A percentile compares a stretch with the other conserved stretches of the same genome.
These are phyloP conservation scores for Miichthys miiuy DNA, from an alignment of 2,797 vertebrate species.

Conservation along the genomic window DNA sequence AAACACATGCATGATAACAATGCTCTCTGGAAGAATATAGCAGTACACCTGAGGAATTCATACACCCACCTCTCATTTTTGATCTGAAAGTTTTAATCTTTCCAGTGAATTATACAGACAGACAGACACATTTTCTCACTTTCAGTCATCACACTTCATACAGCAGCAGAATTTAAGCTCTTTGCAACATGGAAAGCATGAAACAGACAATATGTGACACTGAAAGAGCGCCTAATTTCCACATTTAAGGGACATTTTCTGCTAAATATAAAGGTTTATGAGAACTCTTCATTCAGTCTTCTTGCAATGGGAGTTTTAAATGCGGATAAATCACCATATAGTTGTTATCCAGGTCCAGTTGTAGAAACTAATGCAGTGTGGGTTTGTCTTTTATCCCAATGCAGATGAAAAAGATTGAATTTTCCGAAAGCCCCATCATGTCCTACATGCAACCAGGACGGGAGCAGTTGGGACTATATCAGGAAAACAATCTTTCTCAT, in stretches of 20 bases:
- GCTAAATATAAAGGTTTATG: not conserved
- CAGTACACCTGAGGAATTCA: conserved; percentile 16
- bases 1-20: conserved; percentile 57
- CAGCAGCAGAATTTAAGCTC: conserved; percentile 69
- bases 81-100: conserved; percentile 49
- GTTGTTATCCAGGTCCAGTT: conserved; percentile 11
- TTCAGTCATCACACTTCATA: conserved; percentile 61
- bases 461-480: not conserved
- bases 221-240: conserved; percentile 37
- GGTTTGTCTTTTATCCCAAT: conserved; percentile 34
- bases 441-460: conserved; percentile 26
- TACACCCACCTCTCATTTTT: conserved; percentile 63
- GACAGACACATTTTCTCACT: conserved; percentile 50
- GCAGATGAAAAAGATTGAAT: conserved; percentile 47
- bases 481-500: conserved; percentile 41
- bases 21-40: conserved; percentile 18
- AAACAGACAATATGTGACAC: conserved; percentile 60
- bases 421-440: conserved; percentile 44
- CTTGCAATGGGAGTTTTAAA: conserved; percentile 21
- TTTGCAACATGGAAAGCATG: conserved; percentile 83
- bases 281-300: conserved; percentile 31
- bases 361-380: not conserved
- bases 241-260: conserved; percentile 27
- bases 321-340: not conserved
- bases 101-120: conserved; percentile 47